Conservation (phyloP, 2,797 vertebrate species). For the Apogon talboti region DNA sequence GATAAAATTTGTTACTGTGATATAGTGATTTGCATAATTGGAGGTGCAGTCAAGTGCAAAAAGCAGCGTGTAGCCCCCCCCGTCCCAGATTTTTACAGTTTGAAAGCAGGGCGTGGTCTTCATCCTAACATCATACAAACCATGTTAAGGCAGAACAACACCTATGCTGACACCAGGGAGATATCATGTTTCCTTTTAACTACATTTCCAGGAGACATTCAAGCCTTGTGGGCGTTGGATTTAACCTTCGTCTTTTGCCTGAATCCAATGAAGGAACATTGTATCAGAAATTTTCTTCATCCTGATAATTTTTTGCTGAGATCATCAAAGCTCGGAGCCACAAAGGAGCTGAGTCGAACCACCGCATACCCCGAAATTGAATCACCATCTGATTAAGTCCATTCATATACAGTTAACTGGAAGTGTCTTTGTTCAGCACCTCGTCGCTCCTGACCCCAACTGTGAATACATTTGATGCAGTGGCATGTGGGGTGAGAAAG, state of each 20-base stretch:
- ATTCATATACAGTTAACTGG: conserved; percentile 67
- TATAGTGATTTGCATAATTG: conserved; percentile 37
- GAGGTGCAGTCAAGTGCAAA: conserved; percentile 33
- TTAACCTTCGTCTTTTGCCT: conserved; percentile 34
- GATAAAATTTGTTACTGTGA: not conserved
- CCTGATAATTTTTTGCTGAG: conserved; percentile 51
- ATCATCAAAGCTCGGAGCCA: conserved; percentile 50
- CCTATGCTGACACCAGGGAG: conserved; percentile 14
- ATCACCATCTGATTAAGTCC: conserved; percentile 74
- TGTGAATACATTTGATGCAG: conserved; percentile 42
- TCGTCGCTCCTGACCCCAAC: conserved; percentile 45
- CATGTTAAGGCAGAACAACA: conserved; percentile 23
- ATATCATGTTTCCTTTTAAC: conserved; percentile 33
- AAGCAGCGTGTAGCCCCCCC: conserved; percentile 3
- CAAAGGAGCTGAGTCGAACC: conserved; percentile 61
- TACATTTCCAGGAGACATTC: conserved; percentile 21
- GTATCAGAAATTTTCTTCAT: conserved; percentile 20
- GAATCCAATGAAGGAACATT: conserved; percentile 44
- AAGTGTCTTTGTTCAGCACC: conserved; percentile 60
- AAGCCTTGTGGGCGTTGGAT: conserved; percentile 1
- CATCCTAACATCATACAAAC: conserved; percentile 5
- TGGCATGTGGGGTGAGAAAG: conserved; percentile 34
- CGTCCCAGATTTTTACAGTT: conserved; percentile 6
- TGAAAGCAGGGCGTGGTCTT: conserved; percentile 49
- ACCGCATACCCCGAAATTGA: conserved; percentile 64